These are phyloP conservation scores for Lucifuga dentata DNA, from an alignment of 2,113 vertebrate genomes.

Conservation along the genomic window DNA sequence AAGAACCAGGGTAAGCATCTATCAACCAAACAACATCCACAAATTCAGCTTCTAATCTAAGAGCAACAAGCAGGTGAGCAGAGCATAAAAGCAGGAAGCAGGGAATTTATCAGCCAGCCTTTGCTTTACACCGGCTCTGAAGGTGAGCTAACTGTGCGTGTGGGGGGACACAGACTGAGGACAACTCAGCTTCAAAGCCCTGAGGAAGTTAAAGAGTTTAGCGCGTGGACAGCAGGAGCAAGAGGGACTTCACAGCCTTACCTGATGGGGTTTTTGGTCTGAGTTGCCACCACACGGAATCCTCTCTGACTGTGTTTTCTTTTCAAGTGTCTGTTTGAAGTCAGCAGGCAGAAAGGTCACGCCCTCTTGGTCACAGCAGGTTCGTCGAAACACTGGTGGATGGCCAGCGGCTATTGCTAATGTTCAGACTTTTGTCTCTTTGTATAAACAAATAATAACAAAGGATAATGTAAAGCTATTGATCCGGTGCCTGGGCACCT, in stretches of 20 bases:
- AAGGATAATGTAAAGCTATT: constrained; percentile 80
- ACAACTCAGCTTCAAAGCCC: constrained; percentile 77
- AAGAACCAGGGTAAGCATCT: constrained; percentile 41
- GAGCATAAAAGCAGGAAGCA: constrained; percentile 70
- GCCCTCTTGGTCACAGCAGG: constrained; percentile 82
- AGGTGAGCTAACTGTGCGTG: constrained; percentile 44
- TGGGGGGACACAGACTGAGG: constrained; percentile 42
- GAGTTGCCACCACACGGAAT: constrained; percentile 75
- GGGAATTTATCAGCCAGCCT: constrained; percentile 67
- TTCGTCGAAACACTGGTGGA: constrained; percentile 60
- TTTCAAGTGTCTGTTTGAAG: constrained; percentile 85
- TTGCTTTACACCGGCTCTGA: constrained; percentile 60
- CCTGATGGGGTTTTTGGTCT: constrained; percentile 84
- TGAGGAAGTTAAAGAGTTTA: constrained; percentile 72
- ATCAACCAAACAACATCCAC: constrained; percentile 62
- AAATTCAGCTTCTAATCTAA: constrained; percentile 65
- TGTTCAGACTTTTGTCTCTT: constrained; percentile 71
- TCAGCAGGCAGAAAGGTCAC: constrained; percentile 80
- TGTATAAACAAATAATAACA: constrained; percentile 64
- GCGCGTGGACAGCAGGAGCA: constrained; percentile 75
- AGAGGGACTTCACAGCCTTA: constrained; percentile 83
- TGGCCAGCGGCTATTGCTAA: constrained; percentile 71
- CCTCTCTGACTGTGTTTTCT: constrained; percentile 76
- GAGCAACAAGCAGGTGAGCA: constrained; percentile 68
- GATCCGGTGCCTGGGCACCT: constrained; percentile 78